These are phyloP conservation scores for Xestia rhomboidea DNA, from an alignment of 2,888 invertebrate species.

Conservation along the genomic window DNA sequence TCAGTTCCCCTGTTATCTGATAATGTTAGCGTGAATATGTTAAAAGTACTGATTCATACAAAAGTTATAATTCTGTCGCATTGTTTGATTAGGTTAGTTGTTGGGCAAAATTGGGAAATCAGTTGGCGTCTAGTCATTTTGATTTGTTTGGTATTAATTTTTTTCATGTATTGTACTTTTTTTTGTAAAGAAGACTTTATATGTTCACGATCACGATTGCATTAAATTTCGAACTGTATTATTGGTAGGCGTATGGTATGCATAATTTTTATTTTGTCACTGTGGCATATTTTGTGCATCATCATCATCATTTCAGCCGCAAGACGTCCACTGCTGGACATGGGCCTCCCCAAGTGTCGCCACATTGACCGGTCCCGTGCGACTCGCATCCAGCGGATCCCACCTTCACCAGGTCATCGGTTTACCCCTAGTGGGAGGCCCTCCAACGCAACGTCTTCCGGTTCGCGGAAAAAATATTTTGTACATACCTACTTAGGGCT, in stretches of 20 bases:
- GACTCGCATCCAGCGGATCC: too few relatives aligned
- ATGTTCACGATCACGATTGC: neutral
- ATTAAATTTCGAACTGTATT: neutral
- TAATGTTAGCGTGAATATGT: slow-evolving; percentile 38
- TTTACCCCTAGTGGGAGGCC: too few relatives aligned
- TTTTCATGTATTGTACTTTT: neutral
- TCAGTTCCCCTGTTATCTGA: slow-evolving; percentile 46
- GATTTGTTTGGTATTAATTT: neutral
- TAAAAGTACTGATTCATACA: slow-evolving; percentile 45
- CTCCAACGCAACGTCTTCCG: too few relatives aligned
- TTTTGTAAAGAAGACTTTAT: neutral
- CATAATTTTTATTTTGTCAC: too few relatives aligned
- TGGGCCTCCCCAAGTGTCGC: too few relatives aligned
- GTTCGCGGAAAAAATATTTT: too few relatives aligned
- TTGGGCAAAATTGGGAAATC: slow-evolving; percentile 17
- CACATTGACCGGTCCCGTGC: too few relatives aligned
- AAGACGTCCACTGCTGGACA: too few relatives aligned
- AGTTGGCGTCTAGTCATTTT: neutral
- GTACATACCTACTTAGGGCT: too few relatives aligned
- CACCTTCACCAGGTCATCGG: too few relatives aligned
- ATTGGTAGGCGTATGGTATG: neutral
- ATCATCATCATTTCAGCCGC: too few relatives aligned
- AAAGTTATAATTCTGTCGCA: slow-evolving; percentile 10
- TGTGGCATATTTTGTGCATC: too few relatives aligned
- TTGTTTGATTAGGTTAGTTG: slow-evolving; percentile 24